Percentiles rank a stretch among this genome's conserved stretches.
phyloP scores from a whole-genome alignment of 2,113 vertebrate species.

The Syngnathoides biaculeatus region DNA sequence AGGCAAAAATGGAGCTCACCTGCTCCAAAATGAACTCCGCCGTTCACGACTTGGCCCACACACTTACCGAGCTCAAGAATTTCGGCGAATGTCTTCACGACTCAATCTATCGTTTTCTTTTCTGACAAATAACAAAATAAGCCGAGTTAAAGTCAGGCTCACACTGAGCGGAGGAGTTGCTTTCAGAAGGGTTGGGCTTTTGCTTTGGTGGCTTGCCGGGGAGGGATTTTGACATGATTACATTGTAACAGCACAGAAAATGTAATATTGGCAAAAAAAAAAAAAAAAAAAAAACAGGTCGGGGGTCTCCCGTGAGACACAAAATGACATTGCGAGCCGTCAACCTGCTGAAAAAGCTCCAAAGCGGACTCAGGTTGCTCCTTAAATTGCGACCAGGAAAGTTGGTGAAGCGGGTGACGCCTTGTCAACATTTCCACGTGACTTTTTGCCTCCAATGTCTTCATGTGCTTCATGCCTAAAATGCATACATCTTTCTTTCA shows the following conservation, averaged over 20 bases:
- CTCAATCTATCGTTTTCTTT: neutral
- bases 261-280: neutral
- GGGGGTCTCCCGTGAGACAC: neutral
- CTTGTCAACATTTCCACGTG: neutral
- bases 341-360: neutral
- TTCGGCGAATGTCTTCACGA: neutral
- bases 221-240: constrained; percentile 23
- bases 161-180: neutral
- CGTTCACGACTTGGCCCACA: neutral
- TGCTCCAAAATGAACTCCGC: neutral
- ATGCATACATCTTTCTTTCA: neutral
- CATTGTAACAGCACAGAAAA: constrained; percentile 25
- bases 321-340: neutral
- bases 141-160: neutral
- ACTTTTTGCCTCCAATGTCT: neutral
- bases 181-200: neutral
- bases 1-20: no score
- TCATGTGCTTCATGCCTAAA: no score
- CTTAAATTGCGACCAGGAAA: neutral
- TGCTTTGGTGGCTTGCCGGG: constrained; percentile 19
- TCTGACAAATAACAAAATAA: neutral
- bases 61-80: neutral
- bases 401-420: neutral
- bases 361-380: neutral
- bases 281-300: no score